Evolutionary conservation across 23 tunicate species (phyloP).

Genomic region (Halocynthia aurantium): DNA sequence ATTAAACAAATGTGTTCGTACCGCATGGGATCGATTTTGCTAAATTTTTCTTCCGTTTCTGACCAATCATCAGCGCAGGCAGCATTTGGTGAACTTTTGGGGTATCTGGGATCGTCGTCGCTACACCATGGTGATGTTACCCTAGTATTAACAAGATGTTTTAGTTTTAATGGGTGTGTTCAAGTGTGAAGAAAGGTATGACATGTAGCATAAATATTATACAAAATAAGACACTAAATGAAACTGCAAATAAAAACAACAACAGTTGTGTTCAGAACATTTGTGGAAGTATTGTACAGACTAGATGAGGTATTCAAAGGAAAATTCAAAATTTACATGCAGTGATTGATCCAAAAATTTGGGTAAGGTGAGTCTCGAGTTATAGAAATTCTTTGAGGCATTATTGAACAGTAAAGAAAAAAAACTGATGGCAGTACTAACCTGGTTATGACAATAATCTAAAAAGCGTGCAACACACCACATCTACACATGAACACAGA

Average conservation of each 20-base stretch:
- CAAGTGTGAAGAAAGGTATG: not conserved
- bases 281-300: not conserved
- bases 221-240: not conserved
- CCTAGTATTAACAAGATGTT: not conserved
- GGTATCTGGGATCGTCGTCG: slow-evolving; percentile 1
- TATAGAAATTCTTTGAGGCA: too few relatives aligned
- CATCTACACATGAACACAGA: too few relatives aligned
- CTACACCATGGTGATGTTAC: slow-evolving; percentile 20
- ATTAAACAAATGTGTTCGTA: too few relatives aligned
- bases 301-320: not conserved
- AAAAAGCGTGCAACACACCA: too few relatives aligned
- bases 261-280: not conserved
- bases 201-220: not conserved
- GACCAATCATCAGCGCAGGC: slow-evolving; percentile 14
- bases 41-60: not conserved
- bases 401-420: too few relatives aligned
- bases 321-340: too few relatives aligned
- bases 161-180: not conserved
- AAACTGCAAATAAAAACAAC: not conserved
- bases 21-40: too few relatives aligned
- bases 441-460: too few relatives aligned
- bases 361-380: too few relatives aligned
- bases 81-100: not conserved
- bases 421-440: too few relatives aligned
- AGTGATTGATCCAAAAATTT: too few relatives aligned